phyloP scores from a whole-genome alignment of 1,140 invertebrate species.

The Stegodyphus mimosarum region DNA sequence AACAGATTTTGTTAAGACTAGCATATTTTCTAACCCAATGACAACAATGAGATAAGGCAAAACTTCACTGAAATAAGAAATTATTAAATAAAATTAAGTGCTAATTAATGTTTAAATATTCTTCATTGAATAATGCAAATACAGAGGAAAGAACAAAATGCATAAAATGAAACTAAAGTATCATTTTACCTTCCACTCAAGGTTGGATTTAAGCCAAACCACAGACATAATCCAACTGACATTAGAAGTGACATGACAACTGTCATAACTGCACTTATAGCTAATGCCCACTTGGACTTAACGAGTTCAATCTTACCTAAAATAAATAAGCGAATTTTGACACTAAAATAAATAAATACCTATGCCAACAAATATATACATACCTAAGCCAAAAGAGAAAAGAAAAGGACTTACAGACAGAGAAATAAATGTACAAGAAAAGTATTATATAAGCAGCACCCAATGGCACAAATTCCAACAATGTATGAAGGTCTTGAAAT shows the following conservation, averaged over 20 bases:
- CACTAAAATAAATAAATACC: not conserved
- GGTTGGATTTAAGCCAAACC: constrained; percentile 79
- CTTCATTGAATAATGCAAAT: not conserved
- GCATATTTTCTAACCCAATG: constrained; percentile 94
- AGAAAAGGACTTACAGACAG: constrained; percentile 79
- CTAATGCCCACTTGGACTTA: constrained; percentile 90
- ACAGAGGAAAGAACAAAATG: not conserved
- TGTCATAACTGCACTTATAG: constrained; percentile 87
- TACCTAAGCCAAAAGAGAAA: not conserved
- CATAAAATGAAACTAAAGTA: not conserved
- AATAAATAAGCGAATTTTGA: not conserved
- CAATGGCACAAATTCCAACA: constrained; percentile 86
- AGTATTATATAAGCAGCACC: constrained; percentile 85
- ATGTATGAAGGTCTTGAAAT: constrained; percentile 88
- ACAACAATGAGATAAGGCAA: constrained; percentile 96
- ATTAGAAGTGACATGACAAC: constrained; percentile 90
- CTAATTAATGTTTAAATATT: not conserved
- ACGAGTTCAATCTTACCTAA: constrained; percentile 83
- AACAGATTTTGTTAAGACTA: constrained; percentile 94
- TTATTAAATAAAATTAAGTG: not conserved
- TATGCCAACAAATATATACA: too few relatives aligned
- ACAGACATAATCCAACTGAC: constrained; percentile 93
- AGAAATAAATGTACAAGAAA: constrained; percentile 94
- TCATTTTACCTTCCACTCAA: constrained; percentile 69
- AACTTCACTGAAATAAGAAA: constrained; percentile 71